Evolutionary conservation across 2,888 invertebrate genomes (phyloP).

Genomic region (Electrophaes corylata): DNA sequence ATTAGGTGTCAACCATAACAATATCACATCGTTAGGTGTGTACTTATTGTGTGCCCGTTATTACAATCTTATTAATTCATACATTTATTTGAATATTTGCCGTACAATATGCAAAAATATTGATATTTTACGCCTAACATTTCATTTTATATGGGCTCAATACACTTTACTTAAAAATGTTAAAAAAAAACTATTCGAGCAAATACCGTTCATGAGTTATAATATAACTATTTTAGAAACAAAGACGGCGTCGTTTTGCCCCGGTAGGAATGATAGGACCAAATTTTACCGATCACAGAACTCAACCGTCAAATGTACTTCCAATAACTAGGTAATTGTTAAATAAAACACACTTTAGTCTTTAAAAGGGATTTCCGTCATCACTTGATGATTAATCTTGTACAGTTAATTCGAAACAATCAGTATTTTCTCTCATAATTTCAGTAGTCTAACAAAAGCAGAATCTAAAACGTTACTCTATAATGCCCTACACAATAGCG

Average conservation of each 20-base stretch:
- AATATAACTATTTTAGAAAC: slow-evolving; percentile 50
- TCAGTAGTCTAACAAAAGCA: slow-evolving; percentile 23
- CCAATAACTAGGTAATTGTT: slow-evolving; percentile 49
- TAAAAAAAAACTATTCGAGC: slow-evolving; percentile 38
- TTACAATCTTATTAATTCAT: slow-evolving; percentile 60
- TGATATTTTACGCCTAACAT: slow-evolving; percentile 32
- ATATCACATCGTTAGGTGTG: slow-evolving; percentile 80
- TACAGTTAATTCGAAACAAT: slow-evolving; percentile 25
- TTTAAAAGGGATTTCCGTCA: slow-evolving; percentile 53
- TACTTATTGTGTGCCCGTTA: slow-evolving; percentile 73
- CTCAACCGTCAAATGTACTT: slow-evolving; percentile 50
- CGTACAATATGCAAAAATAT: slow-evolving; percentile 41
- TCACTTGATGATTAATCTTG: slow-evolving; percentile 20
- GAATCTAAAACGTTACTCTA: slow-evolving; percentile 18
- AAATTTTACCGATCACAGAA: slow-evolving; percentile 85
- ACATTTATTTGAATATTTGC: slow-evolving; percentile 36
- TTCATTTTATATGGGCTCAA: slow-evolving; percentile 35
- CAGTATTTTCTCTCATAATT: slow-evolving; percentile 30
- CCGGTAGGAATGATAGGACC: slow-evolving; percentile 87
- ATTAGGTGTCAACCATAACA: slow-evolving; percentile 72
- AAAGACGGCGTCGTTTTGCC: slow-evolving; percentile 59
- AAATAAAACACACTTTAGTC: slow-evolving; percentile 68
- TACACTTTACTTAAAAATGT: slow-evolving; percentile 41
- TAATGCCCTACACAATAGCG: slow-evolving; percentile 8
- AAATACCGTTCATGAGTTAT: slow-evolving; percentile 44